Conservation (phyloP, 1,140 invertebrate genomes). For the Drosophila eugracilis region DNA sequence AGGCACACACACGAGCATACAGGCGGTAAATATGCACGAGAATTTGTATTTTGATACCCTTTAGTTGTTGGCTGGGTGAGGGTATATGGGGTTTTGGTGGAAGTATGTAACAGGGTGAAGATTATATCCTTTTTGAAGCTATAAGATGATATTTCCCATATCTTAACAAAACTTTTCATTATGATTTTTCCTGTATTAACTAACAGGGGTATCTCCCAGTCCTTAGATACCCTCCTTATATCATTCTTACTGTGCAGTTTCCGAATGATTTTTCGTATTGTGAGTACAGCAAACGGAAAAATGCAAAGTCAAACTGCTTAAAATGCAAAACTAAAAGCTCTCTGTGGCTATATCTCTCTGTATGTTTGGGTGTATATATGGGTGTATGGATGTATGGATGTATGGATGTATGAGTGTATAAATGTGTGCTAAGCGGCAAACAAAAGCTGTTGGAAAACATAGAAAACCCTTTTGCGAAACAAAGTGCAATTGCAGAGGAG, state of each 20-base stretch:
- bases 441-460: constrained; percentile 77
- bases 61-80: not conserved
- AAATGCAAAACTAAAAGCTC: constrained; percentile 80
- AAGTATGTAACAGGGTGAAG: not conserved
- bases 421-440: constrained; percentile 70
- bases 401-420: too few relatives aligned
- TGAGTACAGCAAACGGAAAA: constrained; percentile 47
- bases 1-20: constrained; percentile 11
- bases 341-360: constrained; percentile 5
- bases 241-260: not conserved
- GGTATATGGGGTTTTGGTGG: not conserved
- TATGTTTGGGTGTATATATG: constrained; percentile 31
- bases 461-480: constrained; percentile 79
- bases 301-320: constrained; percentile 74
- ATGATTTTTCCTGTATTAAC: too few relatives aligned
- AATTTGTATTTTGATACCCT: constrained; percentile 60
- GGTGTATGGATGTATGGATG: constrained; percentile 23
- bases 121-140: too few relatives aligned
- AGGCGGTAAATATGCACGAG: constrained; percentile 52
- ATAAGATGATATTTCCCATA: too few relatives aligned
- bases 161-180: too few relatives aligned
- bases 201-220: not conserved
- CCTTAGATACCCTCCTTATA: too few relatives aligned
- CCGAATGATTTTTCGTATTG: constrained; percentile 69
- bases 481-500: constrained; percentile 50